Percentiles rank a stretch among this genome's conserved stretches.
These are phyloP conservation scores for Lepidurus apus DNA, from an alignment of 1,140 invertebrate genomes.

Conservation along the genomic window DNA sequence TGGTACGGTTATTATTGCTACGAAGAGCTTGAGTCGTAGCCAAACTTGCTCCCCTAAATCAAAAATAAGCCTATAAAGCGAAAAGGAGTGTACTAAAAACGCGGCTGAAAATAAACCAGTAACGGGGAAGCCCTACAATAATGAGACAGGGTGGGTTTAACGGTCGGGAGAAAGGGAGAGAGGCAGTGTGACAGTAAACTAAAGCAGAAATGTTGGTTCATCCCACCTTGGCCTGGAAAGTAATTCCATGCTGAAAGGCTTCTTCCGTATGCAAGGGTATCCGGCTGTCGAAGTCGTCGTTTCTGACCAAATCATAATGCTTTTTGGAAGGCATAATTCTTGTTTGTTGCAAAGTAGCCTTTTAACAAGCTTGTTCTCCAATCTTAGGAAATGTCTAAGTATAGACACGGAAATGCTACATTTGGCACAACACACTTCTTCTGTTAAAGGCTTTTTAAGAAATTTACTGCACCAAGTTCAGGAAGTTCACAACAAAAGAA, in stretches of 20 bases:
- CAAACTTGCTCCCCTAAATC: background rate
- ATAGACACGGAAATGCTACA: no score
- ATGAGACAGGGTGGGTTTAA: background rate
- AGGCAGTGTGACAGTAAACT: no score
- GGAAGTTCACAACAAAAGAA: no score
- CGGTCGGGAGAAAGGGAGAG: no score
- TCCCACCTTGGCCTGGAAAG: constrained; percentile 92
- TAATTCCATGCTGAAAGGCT: constrained; percentile 92
- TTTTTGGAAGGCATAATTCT: constrained; percentile 52
- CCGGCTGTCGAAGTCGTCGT: constrained; percentile 88
- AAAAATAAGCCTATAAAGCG: background rate
- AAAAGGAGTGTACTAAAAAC: background rate
- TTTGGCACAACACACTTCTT: no score
- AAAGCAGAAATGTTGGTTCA: background rate
- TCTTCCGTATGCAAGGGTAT: constrained; percentile 92
- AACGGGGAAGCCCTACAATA: constrained; percentile 9
- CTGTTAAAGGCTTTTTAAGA: no score
- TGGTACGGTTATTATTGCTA: background rate
- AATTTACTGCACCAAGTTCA: no score
- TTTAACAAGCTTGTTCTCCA: no score
- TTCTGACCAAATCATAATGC: constrained; percentile 87
- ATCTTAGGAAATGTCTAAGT: no score
- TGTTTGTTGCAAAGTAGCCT: background rate
- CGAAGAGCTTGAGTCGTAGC: background rate
- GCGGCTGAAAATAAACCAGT: background rate